Percentiles rank a stretch among this genome's conserved stretches.
Conservation (phyloP, 2,113 vertebrate species). For the Phasianus colchicus region DNA sequence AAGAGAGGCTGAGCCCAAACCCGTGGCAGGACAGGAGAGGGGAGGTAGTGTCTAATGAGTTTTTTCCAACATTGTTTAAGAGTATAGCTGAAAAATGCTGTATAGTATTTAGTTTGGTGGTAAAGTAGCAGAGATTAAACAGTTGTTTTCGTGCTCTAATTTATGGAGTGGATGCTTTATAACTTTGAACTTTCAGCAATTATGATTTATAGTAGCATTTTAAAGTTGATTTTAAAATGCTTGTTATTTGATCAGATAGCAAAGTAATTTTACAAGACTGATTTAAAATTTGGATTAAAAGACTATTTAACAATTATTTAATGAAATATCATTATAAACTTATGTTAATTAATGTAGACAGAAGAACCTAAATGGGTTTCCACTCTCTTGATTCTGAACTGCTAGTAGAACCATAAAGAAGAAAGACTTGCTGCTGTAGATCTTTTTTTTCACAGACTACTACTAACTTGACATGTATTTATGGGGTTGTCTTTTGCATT, state of each 20-base stretch:
- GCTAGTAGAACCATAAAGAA: not conserved
- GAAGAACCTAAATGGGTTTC: not conserved
- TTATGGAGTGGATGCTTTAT: not conserved
- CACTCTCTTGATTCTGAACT: not conserved
- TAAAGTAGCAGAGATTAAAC: not conserved
- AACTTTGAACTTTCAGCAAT: not conserved
- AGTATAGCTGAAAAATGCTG: not conserved
- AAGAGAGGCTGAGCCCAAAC: slow-evolving; percentile 91
- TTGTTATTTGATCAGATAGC: not conserved
- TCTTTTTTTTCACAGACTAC: not conserved
- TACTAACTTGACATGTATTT: not conserved
- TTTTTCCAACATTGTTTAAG: not conserved
- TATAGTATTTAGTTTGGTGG: not conserved
- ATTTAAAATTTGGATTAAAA: not conserved
- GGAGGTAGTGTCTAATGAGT: slow-evolving; percentile 79
- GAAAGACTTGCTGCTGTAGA: not conserved
- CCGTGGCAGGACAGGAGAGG: slow-evolving; percentile 94
- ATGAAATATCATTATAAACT: not conserved
- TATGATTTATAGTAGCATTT: not conserved
- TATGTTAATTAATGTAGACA: not conserved
- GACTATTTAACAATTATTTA: not conserved
- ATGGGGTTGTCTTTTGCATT: not conserved
- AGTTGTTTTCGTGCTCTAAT: not conserved
- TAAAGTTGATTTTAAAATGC: not conserved
- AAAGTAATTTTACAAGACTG: not conserved